Percentiles rank a stretch among this genome's conserved stretches.
These are phyloP conservation scores for Drosophila ambigua DNA, from an alignment of 1,140 invertebrate genomes.

Conservation along the genomic window DNA sequence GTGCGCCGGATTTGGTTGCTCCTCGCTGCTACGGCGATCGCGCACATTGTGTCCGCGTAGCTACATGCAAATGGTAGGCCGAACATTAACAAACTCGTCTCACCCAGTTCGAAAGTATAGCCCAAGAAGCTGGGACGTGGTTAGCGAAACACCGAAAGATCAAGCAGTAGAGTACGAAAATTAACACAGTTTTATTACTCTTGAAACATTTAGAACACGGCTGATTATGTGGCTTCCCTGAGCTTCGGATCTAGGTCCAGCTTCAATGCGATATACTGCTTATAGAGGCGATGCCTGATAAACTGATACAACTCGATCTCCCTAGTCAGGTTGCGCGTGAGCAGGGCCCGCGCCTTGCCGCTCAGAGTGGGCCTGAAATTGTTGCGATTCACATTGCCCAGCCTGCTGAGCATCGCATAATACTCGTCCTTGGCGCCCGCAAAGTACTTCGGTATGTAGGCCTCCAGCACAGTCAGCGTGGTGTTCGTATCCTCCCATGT, in stretches of 20 bases:
- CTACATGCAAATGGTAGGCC: conserved; percentile 43
- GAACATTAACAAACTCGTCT: conserved; percentile 26
- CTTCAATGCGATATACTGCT: conserved; percentile 89
- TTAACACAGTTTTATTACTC: conserved; percentile 40
- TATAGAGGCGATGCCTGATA: conserved; percentile 92
- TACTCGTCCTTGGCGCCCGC: conserved; percentile 86
- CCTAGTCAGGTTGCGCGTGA: conserved; percentile 92
- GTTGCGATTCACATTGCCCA: conserved; percentile 92
- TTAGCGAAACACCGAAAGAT: conserved; percentile 42
- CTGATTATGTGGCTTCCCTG: conserved; percentile 25
- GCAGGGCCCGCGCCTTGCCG: conserved; percentile 91
- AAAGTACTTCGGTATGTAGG: conserved; percentile 93
- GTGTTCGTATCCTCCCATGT: conserved; percentile 94
- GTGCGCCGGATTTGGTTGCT: neutral
- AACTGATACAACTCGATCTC: conserved; percentile 97
- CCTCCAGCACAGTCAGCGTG: conserved; percentile 92
- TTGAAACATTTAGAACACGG: conserved; percentile 28
- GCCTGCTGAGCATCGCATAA: conserved; percentile 86
- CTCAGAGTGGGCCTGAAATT: conserved; percentile 89
- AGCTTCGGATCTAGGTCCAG: conserved; percentile 65
- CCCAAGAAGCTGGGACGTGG: conserved; percentile 21
- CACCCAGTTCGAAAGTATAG: conserved; percentile 21
- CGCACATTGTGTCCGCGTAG: conserved; percentile 52
- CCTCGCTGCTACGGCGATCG: conserved; percentile 31
- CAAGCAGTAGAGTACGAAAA: conserved; percentile 47